Conservation (phyloP, 2,888 invertebrate species). For the Acanthoscelides obtectus region DNA sequence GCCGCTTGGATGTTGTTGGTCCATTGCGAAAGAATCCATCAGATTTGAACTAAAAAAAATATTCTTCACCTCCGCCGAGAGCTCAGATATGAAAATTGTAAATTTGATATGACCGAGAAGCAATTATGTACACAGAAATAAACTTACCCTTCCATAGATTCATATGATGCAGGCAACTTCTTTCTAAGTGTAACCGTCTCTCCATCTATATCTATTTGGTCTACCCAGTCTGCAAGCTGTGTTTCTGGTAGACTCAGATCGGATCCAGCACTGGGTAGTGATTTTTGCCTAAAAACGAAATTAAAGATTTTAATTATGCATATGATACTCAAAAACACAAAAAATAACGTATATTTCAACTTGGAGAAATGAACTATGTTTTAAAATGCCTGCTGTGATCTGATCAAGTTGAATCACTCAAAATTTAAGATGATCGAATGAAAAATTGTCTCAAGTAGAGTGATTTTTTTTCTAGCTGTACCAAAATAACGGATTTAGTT, state of each 20-base stretch:
- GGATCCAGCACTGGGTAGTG: slow-evolving; percentile 70
- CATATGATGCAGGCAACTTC: slow-evolving; percentile 46
- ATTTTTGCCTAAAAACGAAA: slow-evolving; percentile 58
- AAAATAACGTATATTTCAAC: too few species aligned
- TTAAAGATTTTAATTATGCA: background rate
- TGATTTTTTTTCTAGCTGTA: too few species aligned
- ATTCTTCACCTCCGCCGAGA: too few species aligned
- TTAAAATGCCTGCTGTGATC: too few species aligned
- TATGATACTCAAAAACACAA: too few species aligned
- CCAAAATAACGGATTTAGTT: too few species aligned
- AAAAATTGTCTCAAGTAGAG: too few species aligned
- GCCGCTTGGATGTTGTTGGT: slow-evolving; percentile 9
- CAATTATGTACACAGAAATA: background rate
- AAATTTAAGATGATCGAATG: too few species aligned
- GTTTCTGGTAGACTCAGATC: slow-evolving; percentile 61
- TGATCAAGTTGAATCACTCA: too few species aligned
- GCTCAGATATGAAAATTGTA: too few species aligned
- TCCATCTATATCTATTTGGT: slow-evolving; percentile 60
- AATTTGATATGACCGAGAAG: background rate
- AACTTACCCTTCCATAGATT: slow-evolving; percentile 37
- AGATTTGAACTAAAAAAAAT: slow-evolving; percentile 23
- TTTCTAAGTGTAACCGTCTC: slow-evolving; percentile 60
- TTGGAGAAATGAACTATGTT: too few species aligned
- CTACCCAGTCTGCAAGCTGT: slow-evolving; percentile 53
- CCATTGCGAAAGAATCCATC: slow-evolving; percentile 28